These are phyloP conservation scores for Patella pellucida DNA, from an alignment of 2,888 invertebrate species.

Conservation along the genomic window DNA sequence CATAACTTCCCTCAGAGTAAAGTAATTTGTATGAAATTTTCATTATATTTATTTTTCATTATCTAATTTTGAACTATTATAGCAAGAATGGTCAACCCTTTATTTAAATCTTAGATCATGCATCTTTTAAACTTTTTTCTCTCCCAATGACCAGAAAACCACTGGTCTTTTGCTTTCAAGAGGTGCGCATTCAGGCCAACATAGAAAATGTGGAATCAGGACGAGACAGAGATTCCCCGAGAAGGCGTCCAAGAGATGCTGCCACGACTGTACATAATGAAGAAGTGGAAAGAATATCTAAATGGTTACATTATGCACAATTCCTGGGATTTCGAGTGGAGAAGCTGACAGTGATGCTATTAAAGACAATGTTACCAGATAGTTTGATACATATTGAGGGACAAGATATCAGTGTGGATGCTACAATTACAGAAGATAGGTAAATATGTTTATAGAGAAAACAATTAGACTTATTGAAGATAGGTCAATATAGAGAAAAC, in stretches of 20 bases:
- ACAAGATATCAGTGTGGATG: conserved; percentile 61
- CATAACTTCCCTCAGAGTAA: too few relatives aligned
- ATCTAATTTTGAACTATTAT: too few relatives aligned
- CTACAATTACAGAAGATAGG: conserved; percentile 53
- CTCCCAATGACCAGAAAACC: conserved; percentile 56
- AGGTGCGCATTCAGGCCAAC: conserved; percentile 65
- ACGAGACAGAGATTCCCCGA: conserved; percentile 22
- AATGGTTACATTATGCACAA: conserved; percentile 40
- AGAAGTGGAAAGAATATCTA: conserved; percentile 9
- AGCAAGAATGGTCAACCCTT: too few relatives aligned
- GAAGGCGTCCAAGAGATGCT: conserved; percentile 12
- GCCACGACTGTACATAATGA: conserved; percentile 1
- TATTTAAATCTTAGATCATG: too few relatives aligned
- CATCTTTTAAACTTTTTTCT: too few relatives aligned
- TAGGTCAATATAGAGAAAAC: too few relatives aligned
- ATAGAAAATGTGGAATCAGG: conserved; percentile 24
- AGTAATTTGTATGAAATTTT: too few relatives aligned
- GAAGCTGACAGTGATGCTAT: conserved; percentile 68
- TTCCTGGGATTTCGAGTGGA: conserved; percentile 66
- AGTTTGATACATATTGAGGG: conserved; percentile 70
- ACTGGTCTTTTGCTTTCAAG: conserved; percentile 61
- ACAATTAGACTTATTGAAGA: too few relatives aligned
- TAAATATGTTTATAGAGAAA: conserved; percentile 25
- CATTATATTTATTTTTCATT: too few relatives aligned
- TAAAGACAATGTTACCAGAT: conserved; percentile 67